Base-by-base conservation (phyloP, 2,797 vertebrate genomes). In the Naso thynnoides region DNA sequence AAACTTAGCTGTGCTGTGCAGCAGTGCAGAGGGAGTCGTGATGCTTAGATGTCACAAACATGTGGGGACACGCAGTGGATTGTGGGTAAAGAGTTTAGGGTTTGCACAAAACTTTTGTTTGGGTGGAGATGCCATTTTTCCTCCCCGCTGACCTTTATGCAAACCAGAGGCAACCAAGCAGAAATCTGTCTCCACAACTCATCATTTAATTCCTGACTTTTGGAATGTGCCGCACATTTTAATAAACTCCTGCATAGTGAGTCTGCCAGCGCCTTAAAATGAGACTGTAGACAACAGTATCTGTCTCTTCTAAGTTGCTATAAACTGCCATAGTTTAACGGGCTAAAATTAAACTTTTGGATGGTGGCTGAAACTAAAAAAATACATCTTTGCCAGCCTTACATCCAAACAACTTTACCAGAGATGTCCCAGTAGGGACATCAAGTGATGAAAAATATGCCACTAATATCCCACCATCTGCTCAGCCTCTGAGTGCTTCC, bases 381-480 rank as follows among this genome's bases (percentile, higher is more conserved):
- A 71, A 83, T 18, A 47, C 23, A 66, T 88, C 63, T 82, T 56
- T 79, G 70, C 82, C 88, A 89, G 73, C 21, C 21, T 44, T 19
- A 47, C 61, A 78, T 78, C 69, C 27, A 70, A 86, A 83, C 64
- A 86, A 76, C 78, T 76, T 77, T 27, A 77, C 41, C 70, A 70
- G 66, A 70, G 39, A 85, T 33, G 52, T 92, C 88, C 87, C 88
- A 82, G 84, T 83, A 82, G 86, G 79, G 73, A 85, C 70, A 82
- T 82, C 76, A 86, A 76, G 24, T 63, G 73, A 91, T 87, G 86
- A 88, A 88, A 81, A 73, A 90, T 87, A 73, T 70, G 64, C 56
- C 54, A 70, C 78, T 84, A 87, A 93, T 90, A 89, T 86, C 64
- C 77, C 39, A 57, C 88, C 89, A 91, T 92, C 90, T 93, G 91